phyloP scores from a whole-genome alignment of 1,140 invertebrate genomes.

The Heterodera carotae region DNA sequence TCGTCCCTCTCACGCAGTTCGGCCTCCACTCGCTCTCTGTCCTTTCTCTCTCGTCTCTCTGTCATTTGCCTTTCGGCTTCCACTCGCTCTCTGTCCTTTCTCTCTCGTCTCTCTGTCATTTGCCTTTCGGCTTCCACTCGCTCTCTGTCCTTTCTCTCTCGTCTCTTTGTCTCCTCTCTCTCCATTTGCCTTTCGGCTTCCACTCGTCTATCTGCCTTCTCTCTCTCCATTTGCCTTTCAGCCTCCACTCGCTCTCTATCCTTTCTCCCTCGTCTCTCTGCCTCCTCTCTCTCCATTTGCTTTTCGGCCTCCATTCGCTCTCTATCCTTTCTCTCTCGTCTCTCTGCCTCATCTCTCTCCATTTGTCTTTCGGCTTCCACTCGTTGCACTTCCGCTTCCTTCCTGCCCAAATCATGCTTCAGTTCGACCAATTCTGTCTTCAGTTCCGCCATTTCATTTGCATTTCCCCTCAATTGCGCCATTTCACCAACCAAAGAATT shows the following conservation, averaged over 20 bases:
- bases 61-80: too few relatives aligned
- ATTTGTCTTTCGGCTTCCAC: slow-evolving; percentile 6
- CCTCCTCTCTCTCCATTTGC: not conserved
- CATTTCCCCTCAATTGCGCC: slow-evolving; percentile 2
- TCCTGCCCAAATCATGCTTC: slow-evolving; percentile 26
- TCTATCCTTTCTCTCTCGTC: not conserved
- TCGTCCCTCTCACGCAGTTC: slow-evolving; percentile 22
- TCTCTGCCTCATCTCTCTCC: slow-evolving; percentile 8
- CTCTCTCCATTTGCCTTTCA: slow-evolving; percentile 9
- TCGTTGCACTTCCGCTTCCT: slow-evolving; percentile 27
- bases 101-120: too few relatives aligned
- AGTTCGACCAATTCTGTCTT: slow-evolving; percentile 9
- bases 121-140: too few relatives aligned
- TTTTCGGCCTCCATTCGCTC: not conserved
- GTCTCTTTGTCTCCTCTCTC: too few relatives aligned
- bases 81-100: too few relatives aligned
- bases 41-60: too few relatives aligned
- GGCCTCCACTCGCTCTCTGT: too few relatives aligned
- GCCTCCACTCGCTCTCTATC: not conserved
- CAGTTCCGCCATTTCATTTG: slow-evolving; percentile 20
- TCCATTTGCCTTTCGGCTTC: too few relatives aligned
- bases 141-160: too few relatives aligned
- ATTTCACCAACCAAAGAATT: slow-evolving; percentile 37
- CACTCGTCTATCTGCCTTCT: too few relatives aligned
- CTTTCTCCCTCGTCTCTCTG: slow-evolving; percentile 5